Conservation (phyloP, 2,888 invertebrate genomes). For the Drosophila meridiana region DNA sequence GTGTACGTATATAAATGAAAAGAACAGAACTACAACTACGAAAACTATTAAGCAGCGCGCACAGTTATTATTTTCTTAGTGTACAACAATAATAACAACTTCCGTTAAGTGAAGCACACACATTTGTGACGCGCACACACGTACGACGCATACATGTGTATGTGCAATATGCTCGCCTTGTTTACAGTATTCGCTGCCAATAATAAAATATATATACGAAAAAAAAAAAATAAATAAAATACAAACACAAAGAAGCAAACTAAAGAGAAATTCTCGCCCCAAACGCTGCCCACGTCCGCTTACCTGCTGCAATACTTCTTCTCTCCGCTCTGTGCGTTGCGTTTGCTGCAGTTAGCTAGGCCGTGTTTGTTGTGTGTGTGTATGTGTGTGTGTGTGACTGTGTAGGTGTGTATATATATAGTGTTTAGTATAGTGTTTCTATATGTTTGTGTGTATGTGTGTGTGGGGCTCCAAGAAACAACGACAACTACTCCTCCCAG, state of each 20-base stretch:
- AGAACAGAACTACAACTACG: constrained; percentile 19
- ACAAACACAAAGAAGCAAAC: constrained; percentile 43
- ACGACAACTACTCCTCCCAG: constrained; percentile 68
- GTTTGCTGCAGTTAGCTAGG: constrained; percentile 46
- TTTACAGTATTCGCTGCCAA: constrained; percentile 41
- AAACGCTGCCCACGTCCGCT: constrained; percentile 58
- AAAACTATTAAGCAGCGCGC: constrained; percentile 19
- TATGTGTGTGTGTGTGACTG: constrained; percentile 10
- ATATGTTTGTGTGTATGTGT: constrained; percentile 16
- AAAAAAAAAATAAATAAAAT: constrained; percentile 23
- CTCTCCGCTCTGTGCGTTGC: constrained; percentile 49
- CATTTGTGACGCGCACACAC: constrained; percentile 21
- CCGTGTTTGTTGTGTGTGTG: constrained; percentile 38
- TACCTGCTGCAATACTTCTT: constrained; percentile 62
- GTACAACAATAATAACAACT: constrained; percentile 25
- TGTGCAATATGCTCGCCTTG: constrained; percentile 46
- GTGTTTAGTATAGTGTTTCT: neutral
- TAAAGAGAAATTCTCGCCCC: constrained; percentile 56
- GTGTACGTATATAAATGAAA: neutral
- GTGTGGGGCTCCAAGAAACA: constrained; percentile 47
- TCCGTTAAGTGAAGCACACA: constrained; percentile 35
- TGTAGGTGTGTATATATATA: constrained; percentile 13
- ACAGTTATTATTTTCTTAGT: constrained; percentile 13
- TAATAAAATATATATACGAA: constrained; percentile 28
- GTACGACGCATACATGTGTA: constrained; percentile 17